These are phyloP conservation scores for Syngnathus acus DNA, from an alignment of 2,797 vertebrate genomes.

Conservation along the genomic window DNA sequence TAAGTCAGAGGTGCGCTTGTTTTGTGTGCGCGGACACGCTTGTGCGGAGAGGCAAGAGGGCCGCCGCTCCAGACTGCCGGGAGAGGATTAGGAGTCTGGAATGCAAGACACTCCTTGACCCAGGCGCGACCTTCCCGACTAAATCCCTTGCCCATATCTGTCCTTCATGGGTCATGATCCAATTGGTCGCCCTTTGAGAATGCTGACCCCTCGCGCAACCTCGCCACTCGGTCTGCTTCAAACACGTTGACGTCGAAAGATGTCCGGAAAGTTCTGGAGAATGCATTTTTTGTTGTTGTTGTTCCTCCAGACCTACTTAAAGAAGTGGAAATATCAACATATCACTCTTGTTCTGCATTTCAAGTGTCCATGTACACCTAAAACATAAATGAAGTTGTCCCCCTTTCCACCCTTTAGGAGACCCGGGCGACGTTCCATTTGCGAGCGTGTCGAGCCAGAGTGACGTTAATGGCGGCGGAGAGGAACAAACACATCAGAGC, in stretches of 20 bases:
- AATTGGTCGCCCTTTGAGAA: constrained; percentile 67
- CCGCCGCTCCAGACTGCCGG: constrained; percentile 54
- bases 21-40: constrained; percentile 37
- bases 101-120: constrained; percentile 70
- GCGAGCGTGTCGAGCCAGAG: constrained; percentile 51
- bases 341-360: constrained; percentile 57
- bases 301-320: constrained; percentile 44
- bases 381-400: constrained; percentile 67
- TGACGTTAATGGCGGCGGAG: constrained; percentile 63
- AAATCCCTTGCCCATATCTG: constrained; percentile 71
- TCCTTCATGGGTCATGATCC: constrained; percentile 72
- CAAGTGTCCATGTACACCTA: constrained; percentile 58
- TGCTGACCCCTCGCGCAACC: constrained; percentile 60
- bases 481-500: constrained; percentile 56
- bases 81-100: constrained; percentile 68
- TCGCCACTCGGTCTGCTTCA: constrained; percentile 52
- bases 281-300: background rate
- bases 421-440: constrained; percentile 56
- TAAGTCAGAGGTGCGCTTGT: constrained; percentile 21
- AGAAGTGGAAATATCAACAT: constrained; percentile 17
- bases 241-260: constrained; percentile 41
- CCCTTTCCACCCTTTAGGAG: constrained; percentile 30
- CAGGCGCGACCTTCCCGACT: constrained; percentile 56
- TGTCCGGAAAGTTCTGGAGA: constrained; percentile 23
- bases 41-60: constrained; percentile 38